These are phyloP conservation scores for Hyla sarda DNA, from an alignment of 2,113 vertebrate genomes.

Conservation along the genomic window DNA sequence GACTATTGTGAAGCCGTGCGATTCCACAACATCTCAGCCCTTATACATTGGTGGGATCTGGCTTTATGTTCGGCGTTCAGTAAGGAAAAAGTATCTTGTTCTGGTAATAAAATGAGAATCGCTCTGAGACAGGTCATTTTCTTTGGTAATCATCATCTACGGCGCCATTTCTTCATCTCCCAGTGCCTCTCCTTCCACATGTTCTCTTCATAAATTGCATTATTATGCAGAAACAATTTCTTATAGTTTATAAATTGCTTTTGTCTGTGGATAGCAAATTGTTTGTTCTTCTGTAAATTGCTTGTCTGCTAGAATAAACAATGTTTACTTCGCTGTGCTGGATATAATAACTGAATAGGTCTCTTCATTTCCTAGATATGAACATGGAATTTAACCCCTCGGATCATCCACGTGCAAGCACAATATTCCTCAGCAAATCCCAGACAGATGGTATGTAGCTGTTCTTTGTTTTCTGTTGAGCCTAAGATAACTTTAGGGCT, in stretches of 20 bases:
- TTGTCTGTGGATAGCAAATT: slow-evolving; percentile 12
- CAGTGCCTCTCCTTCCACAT: background rate
- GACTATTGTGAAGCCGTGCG: too few species aligned
- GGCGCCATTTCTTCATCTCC: background rate
- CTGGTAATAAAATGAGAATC: background rate
- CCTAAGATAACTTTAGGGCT: background rate
- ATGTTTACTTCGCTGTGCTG: background rate
- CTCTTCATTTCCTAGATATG: slow-evolving; percentile 80
- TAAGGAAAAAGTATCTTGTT: background rate
- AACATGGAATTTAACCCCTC: slow-evolving; percentile 95
- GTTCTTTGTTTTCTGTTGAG: background rate
- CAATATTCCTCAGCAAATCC: slow-evolving; percentile 98
- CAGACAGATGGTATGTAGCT: slow-evolving; percentile 89
- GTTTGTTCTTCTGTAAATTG: slow-evolving; percentile 37
- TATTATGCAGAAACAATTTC: slow-evolving; percentile 36
- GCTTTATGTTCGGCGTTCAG: background rate
- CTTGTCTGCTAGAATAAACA: slow-evolving; percentile 36
- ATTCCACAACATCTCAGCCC: too few species aligned
- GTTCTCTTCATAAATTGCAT: background rate
- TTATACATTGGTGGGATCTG: background rate
- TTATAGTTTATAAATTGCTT: slow-evolving; percentile 5
- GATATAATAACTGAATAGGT: background rate
- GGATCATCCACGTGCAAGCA: slow-evolving; percentile 93
- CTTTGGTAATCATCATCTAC: background rate
- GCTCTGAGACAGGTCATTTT: background rate